Base-by-base conservation (phyloP, 2,888 invertebrate species). In the Penaeus monodon region DNA sequence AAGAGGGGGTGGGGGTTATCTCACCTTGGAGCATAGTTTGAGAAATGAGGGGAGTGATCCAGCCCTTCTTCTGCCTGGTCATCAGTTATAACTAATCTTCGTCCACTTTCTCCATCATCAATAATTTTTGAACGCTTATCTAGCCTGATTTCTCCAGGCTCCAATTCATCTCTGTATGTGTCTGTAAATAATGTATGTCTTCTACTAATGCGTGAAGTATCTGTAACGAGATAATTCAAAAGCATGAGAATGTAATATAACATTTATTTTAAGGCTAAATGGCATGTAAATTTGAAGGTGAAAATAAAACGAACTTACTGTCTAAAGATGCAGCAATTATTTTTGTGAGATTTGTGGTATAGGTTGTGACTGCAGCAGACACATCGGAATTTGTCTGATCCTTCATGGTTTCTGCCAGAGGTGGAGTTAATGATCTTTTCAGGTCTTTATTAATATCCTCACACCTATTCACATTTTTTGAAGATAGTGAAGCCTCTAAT, bases 61-160 rank as follows among this genome's bases (percentile, higher is more conserved):
- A 84, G 64, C 29, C 81, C 84, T 12, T 89, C 88, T 20, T 89
- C 88, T 14, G 76, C 38, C 70, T 66, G 70, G 10, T 83, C 83
- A 68, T 89, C 86, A 1, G 87, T 49, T 3, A 89, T 74, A 29
- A 89, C 78, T 22, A 89, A 33, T 10, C 88, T 65, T 14, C 88
- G 63, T n/a, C 88, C 86, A 44, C 73, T 74, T n/a, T 89, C 88
- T 73, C 84, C 88, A 49, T 88, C 88, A n/a, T 86, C 86, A 22
- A 89, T 57, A 57, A 89, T 84, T 66, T 79, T 86, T 2, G 88
- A 77, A 20, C 84, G 74, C 2, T 80, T 49, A 65, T 86, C 86
- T 65, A 89, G 73, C n/a, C 88, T 57, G 20, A 86, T 89, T 76
- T 89, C 88, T n/a, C 88, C 88, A 24, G 86, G 88, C 29, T 89